Base-by-base conservation (phyloP, 2,888 invertebrate genomes). In the Protodeltote pygarga region DNA sequence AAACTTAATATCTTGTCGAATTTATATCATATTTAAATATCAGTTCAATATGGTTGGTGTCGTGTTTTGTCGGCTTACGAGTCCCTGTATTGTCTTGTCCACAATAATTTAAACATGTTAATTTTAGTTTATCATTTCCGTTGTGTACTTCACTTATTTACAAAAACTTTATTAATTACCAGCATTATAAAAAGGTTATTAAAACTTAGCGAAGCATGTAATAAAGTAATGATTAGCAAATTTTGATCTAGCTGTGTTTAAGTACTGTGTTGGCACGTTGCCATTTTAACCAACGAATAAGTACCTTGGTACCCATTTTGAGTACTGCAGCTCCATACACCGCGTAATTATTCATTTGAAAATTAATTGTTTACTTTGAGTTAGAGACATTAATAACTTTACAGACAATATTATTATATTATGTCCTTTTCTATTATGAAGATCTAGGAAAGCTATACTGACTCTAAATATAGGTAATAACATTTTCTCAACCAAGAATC, bases 91-190 rank as follows among this genome's bases (percentile, higher is more conserved):
- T 39, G 38, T 31, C 46, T 60, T 32, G 67, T 59, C 55, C 38
- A 58, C 66, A 64, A 69, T 63, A 45, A 34, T 50, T 34, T 29
- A 35, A 57, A 53, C 45, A 31, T 11, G 46, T 11, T 49, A 44
- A 42, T 19, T 42, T 49, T 34, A 4, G 25, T 51, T 35, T 39
- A 24, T 41, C 33, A 44, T 63, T 52, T 57, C 52, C 33, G 34
- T 31, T 39, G 16, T 38, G 23, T 39, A 41, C n/a, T 38, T 23
- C 17, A 41, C 37, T 41, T 39, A n/a, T 32, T 10, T 28, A 2
- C 6, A 37, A 40, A 41, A 20, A 5, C 8, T 23, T 33, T 16
- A 23, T 11, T 14, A 23, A 16, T 38, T 34, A n/a, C 23, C 23
- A 15, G 16, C 20, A 6, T 11, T 37, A 27, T 15, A 34, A 10